A percentile compares a stretch with the other conserved stretches of the same genome.
These are phyloP conservation scores for Prionailurus viverrinus DNA, from an alignment of 2,113 vertebrate genomes.

Conservation along the genomic window DNA sequence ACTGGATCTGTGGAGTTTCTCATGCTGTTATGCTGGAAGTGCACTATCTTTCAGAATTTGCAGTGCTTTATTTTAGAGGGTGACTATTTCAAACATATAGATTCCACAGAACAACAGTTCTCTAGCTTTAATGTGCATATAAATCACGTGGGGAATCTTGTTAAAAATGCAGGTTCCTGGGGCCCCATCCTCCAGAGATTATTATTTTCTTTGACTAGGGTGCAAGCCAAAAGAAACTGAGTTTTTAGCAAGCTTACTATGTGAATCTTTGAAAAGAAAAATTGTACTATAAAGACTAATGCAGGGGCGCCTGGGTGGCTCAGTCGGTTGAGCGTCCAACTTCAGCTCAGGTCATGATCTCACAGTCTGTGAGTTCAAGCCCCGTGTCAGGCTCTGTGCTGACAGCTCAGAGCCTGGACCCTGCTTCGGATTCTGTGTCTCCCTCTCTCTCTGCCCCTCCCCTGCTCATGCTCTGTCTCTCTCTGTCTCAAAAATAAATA, in stretches of 20 bases:
- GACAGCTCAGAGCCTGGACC: too few relatives aligned
- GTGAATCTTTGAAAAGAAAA: neutral
- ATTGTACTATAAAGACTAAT: neutral
- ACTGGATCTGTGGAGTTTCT: neutral
- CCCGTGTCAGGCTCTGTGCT: too few relatives aligned
- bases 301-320: too few relatives aligned
- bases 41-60: neutral
- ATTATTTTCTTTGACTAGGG: neutral
- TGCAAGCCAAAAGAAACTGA: neutral
- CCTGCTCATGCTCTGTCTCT: too few relatives aligned
- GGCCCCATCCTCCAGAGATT: neutral
- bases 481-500: too few relatives aligned
- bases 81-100: neutral
- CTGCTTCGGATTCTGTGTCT: too few relatives aligned
- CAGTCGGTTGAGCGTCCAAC: too few relatives aligned
- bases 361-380: too few relatives aligned
- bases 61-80: constrained; percentile 1
- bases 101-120: neutral
- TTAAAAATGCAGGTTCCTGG: constrained; percentile 32
- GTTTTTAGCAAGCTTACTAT: constrained; percentile 33
- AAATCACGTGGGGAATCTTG: neutral
- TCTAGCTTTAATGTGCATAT: neutral
- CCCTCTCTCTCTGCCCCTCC: too few relatives aligned
- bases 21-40: neutral
- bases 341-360: too few relatives aligned